Evolutionary conservation across 2,113 vertebrate species (phyloP).

Genomic region (Haplochromis vanheusdeni): DNA sequence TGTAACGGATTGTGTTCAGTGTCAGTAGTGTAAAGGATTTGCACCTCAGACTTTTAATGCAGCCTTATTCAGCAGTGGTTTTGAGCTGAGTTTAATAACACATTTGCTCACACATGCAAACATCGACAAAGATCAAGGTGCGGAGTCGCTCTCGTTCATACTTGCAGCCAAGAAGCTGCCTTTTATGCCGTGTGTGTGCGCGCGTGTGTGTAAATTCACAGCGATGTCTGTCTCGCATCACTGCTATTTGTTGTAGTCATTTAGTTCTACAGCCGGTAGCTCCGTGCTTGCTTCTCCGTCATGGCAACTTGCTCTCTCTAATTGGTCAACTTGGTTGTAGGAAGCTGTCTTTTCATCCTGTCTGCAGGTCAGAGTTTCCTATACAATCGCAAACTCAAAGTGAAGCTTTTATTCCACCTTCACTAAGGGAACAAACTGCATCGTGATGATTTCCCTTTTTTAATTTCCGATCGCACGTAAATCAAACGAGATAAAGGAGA

Average conservation of each 20-base stretch:
- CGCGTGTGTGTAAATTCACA: background rate
- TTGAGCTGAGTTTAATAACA: background rate
- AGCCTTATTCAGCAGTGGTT: background rate
- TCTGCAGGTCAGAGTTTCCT: constrained; percentile 9
- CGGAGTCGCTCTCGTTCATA: background rate
- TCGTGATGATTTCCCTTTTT: background rate
- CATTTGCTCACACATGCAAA: background rate
- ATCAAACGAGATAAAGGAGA: background rate
- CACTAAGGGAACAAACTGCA: background rate
- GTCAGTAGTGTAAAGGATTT: background rate
- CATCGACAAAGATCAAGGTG: background rate
- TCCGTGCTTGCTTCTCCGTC: constrained; percentile 6
- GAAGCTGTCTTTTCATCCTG: background rate
- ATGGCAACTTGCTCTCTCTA: constrained; percentile 30
- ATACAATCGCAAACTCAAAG: background rate
- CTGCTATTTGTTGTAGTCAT: constrained; percentile 3
- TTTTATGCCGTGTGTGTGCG: background rate
- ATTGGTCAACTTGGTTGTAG: constrained; percentile 50
- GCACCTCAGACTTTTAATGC: background rate
- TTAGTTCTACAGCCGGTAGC: background rate
- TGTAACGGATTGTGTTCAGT: background rate
- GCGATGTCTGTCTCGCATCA: background rate
- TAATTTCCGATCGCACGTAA: background rate
- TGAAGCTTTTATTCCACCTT: background rate
- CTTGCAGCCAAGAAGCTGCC: background rate